Evolutionary conservation across 2,888 invertebrate genomes (phyloP), one percentile per base, ranked within the genome.

Genomic region (Scelioninae gen. 2): DNA sequence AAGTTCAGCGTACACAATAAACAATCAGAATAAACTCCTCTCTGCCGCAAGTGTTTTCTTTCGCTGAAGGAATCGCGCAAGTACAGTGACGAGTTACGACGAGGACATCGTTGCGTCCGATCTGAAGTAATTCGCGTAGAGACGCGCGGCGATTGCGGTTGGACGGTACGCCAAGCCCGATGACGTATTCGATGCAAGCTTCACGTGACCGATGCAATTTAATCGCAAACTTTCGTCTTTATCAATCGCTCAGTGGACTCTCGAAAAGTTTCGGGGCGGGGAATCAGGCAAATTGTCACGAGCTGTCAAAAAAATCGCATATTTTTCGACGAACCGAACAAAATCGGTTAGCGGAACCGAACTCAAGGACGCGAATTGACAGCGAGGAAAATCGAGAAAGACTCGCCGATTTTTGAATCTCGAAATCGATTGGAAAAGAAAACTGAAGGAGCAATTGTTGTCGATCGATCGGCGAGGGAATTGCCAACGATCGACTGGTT

Each of bases 131-230:
- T 43, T 53, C 35, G 55, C 45, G 41, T n/a, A 6, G 19, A 35
- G 6, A 33, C 39, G 48, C 41, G 35, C 28, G 19, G 10, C 19
- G 69, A 53, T 60, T 46, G 53, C 53, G n/a, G 60, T 55, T 55
- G 52, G 61, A 55, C 39, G 60, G 46, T 60, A 50, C 35, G 61
- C 53, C 18, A 55, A 61, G 61, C 50, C 15, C 50, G 33, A 65
- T 72, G 71, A 72, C 64, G 60, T 52, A 48, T 22, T 22, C 43
- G 25, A 50, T 43, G 41, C 33, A 25, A 58, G 18, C 68, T 60
- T 60, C 58, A 57, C 48, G 50, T 57, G 57, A 57, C 67, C 67
- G 50, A 16, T 52, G 35, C 68, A 60, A 43, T 52, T 50, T 33
- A 45, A 52, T 53, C 64, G 35, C 53, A 18, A 46, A 60, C 52